Evolutionary conservation across 2,113 vertebrate species (phyloP).

Genomic region (Vulpes ferrilata): DNA sequence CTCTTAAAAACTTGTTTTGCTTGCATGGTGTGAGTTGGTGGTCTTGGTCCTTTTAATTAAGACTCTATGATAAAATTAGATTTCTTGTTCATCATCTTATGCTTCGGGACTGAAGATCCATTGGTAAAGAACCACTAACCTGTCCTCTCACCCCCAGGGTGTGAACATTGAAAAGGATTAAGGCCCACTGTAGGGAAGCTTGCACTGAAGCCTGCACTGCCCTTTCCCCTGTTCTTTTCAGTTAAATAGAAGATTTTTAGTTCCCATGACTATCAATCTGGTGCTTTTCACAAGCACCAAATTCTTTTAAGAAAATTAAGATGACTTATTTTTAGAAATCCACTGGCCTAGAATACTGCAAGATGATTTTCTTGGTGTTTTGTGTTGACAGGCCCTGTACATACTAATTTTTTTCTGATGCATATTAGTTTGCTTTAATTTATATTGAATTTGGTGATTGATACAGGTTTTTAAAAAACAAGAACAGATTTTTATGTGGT

Average conservation of each 20-base stretch:
- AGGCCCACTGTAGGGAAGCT: constrained; percentile 77
- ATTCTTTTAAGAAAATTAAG: constrained; percentile 72
- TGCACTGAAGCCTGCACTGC: constrained; percentile 69
- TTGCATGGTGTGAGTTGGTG: constrained; percentile 50
- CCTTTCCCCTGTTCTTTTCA: constrained; percentile 79
- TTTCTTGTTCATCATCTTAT: constrained; percentile 64
- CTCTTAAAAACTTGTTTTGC: constrained; percentile 17
- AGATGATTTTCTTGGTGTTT: constrained; percentile 36
- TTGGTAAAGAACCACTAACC: constrained; percentile 74
- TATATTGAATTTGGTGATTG: constrained; percentile 5
- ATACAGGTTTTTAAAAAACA: constrained; percentile 59
- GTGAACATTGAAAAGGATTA: constrained; percentile 79
- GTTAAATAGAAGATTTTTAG: constrained; percentile 73
- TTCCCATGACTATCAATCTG: constrained; percentile 80
- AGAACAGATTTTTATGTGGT: constrained; percentile 42
- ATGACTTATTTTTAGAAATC: constrained; percentile 71
- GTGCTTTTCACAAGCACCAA: constrained; percentile 73
- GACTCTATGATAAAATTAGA: constrained; percentile 65
- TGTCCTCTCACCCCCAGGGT: constrained; percentile 66
- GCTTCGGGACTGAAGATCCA: constrained; percentile 26
- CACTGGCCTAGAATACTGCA: constrained; percentile 7
- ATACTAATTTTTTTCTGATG: constrained; percentile 18
- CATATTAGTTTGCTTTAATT: constrained; percentile 60
- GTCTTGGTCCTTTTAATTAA: constrained; percentile 63
- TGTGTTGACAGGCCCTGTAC: not conserved